phyloP scores from a whole-genome alignment of 1,140 invertebrate species.

The Ruditapes philippinarum region DNA sequence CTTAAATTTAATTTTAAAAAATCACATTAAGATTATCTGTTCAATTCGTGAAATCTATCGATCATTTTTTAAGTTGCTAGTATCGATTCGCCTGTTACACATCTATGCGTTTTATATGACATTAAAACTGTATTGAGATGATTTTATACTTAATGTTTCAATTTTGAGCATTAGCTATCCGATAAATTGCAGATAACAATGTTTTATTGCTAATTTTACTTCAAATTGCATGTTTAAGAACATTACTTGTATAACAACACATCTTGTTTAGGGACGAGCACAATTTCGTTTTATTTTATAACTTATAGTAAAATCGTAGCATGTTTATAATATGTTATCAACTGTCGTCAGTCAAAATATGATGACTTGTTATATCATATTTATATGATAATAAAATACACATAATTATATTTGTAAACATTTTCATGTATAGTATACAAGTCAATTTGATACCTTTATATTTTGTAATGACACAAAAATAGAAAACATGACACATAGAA shows the following conservation, averaged over 20 bases:
- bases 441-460: too few species aligned
- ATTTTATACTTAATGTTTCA: slow-evolving; percentile 50
- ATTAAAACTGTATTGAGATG: slow-evolving; percentile 8
- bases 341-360: too few species aligned
- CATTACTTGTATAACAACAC: neutral
- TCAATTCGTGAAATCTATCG: neutral
- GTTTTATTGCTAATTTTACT: slow-evolving; percentile 22
- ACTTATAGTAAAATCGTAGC: too few species aligned
- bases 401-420: too few species aligned
- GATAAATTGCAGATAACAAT: slow-evolving; percentile 31
- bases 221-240: neutral
- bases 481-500: too few species aligned
- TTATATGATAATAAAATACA: too few species aligned
- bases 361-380: too few species aligned
- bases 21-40: neutral
- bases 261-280: too few species aligned
- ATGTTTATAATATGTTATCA: too few species aligned
- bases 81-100: neutral
- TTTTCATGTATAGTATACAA: too few species aligned
- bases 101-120: slow-evolving; percentile 26
- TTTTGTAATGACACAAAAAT: too few species aligned
- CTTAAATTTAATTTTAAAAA: neutral
- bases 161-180: neutral
- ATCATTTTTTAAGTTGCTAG: neutral
- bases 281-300: too few species aligned